Conservation (phyloP, 2,113 vertebrate species). For the Falco punctatus region DNA sequence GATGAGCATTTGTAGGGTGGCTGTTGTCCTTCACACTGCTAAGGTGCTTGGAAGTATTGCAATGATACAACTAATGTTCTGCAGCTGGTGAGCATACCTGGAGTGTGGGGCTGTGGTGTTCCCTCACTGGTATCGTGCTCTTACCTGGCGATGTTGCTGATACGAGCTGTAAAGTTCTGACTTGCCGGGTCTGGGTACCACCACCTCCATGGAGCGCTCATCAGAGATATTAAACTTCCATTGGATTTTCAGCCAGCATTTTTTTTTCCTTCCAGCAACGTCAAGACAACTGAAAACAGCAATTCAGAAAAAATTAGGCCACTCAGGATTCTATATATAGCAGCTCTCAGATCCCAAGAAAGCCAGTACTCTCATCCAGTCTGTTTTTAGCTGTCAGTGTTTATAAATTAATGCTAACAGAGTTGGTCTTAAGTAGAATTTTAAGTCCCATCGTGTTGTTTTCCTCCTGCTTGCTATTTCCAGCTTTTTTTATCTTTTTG, state of each 20-base stretch:
- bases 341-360: background rate
- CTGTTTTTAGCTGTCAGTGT: conserved; percentile 33
- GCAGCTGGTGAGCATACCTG: background rate
- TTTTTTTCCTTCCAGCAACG: background rate
- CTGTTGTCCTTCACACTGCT: accelerated
- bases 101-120: background rate
- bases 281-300: conserved; percentile 18
- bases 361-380: background rate
- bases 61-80: background rate
- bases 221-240: background rate
- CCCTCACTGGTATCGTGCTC: background rate
- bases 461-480: background rate
- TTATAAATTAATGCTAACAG: conserved; percentile 41
- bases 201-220: background rate
- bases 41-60: background rate
- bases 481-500: background rate
- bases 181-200: background rate
- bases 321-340: conserved; percentile 41
- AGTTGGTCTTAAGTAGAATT: conserved; percentile 20
- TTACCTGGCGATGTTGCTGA: background rate
- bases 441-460: background rate
- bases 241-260: background rate
- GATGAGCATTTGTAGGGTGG: background rate
- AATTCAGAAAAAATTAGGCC: conserved; percentile 31
- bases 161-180: background rate